Evolutionary conservation across 2,113 vertebrate species (phyloP).

Genomic region (Bubo scandiacus): DNA sequence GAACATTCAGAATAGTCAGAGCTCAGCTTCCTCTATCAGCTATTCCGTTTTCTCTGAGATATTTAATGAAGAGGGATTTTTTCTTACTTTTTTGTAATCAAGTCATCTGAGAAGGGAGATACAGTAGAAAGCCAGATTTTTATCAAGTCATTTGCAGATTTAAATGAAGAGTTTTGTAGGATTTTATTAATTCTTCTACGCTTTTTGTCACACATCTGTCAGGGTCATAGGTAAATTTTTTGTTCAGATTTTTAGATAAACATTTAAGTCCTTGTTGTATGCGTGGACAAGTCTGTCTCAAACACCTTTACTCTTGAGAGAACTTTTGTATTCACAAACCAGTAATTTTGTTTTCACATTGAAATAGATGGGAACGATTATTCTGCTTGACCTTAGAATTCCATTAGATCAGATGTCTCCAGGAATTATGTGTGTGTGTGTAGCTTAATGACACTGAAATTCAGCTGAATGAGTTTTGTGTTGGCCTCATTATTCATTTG

Average conservation of each 20-base stretch:
- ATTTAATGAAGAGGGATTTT: neutral
- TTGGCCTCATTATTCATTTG: neutral
- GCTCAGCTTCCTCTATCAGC: neutral
- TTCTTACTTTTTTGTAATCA: neutral
- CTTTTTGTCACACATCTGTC: neutral
- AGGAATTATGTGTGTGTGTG: neutral
- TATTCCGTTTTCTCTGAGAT: neutral
- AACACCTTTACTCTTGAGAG: neutral
- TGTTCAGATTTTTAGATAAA: neutral
- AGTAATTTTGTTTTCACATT: neutral
- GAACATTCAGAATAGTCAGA: neutral
- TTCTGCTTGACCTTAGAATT: slow-evolving; percentile 1
- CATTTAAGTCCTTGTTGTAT: neutral
- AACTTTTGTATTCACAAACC: neutral
- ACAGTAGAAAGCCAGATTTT: neutral
- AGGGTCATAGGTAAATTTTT: neutral
- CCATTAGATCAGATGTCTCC: neutral
- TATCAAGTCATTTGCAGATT: slow-evolving; percentile 2
- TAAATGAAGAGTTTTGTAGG: neutral
- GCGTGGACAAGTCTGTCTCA: neutral
- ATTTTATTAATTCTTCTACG: neutral
- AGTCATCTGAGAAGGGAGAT: neutral
- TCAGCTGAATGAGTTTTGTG: neutral
- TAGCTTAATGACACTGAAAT: neutral
- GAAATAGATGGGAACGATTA: neutral